Base-by-base conservation (phyloP, 2,113 vertebrate genomes). In the Oreocharis arfaki region DNA sequence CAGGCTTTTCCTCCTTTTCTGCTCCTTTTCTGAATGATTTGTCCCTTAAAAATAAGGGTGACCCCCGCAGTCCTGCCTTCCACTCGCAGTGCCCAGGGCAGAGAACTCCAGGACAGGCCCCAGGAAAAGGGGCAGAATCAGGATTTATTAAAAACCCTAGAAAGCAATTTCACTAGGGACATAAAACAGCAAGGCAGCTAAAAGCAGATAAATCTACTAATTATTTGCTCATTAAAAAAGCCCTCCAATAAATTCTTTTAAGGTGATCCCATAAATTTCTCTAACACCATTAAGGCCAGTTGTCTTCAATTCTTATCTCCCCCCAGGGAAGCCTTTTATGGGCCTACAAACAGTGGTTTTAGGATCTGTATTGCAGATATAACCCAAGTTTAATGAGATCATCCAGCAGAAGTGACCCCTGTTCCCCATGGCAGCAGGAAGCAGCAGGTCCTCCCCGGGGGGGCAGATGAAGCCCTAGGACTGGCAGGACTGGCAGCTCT, bases 201-300 rank as follows among this genome's bases (percentile, higher is more conserved):
- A 93, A 93, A 90, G 46, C 56, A 92, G 91, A 85, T 92, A 90
- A 91, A 94, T 86, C 52, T 90, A 75, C 93, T 91, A 94, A 93
- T 94, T 86, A 94, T 91, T 95, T 96, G 64, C 87, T 95, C 90
- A 80, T 94, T 96, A 11, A 76, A 95, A 92, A 92, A 70, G 10
- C 35, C 23, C 28, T 94, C 67, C 80, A 84, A 85, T 96, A 96
- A 97, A 95, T 90, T 96, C 85, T 85, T 90, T 92, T 95, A 84
- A 80, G 70, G 90, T 92, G 63, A 93, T 87, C 83, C 80, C 74
- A 93, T 96, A 96, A 97, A 96, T 95, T 68, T 93, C 77, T 69
- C 63, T 42, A 82, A 55, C 56, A 88, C 69, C 82, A 82, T 84
- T 93, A 90, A 78, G 73, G 52, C 55, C 85, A 64, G 84, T 96